Evolutionary conservation across 2,113 vertebrate species (phyloP), one percentile per base, ranked within the genome.

Genomic region (Hyaena hyaena): DNA sequence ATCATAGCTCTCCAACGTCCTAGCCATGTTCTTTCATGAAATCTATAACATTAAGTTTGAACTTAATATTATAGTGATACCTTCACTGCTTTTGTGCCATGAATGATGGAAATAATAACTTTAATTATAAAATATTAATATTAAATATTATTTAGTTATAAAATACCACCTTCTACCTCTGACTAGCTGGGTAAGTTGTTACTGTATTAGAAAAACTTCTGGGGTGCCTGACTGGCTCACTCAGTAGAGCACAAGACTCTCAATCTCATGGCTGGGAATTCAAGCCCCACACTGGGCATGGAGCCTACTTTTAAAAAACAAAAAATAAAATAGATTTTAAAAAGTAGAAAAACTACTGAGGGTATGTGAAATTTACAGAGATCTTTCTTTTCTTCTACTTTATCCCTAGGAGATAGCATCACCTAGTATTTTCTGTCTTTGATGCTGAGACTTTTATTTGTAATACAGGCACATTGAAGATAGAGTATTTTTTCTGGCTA

Each of bases 381-480:
- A 77, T 17, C 1, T n/a, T 96, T 69, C 10, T 24, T 96, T 71
- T 77, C 7, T 26, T 81, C 9, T 96, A 33, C 11, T 63, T 21
- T 73, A 16, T 55, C 19, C 48, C 31, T 89, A 90, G 74, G 35
- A 96, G 63, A 93, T 0, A 79, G 2, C 2, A 43, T 86, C 45
- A 33, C 55, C 63, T 79, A 39, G 90, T 91, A 93, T 82, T 96
- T 93, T 96, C 92, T 63, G 43, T 50, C 53, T 97, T 91, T 82
- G 53, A 31, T 95, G 55, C 28, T 63, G 87, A 65, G 17, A 77
- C 14, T 93, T 97, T 81, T 93, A 97, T 71, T 95, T 84, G n/a
- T 83, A 58, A 76, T 66, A 80, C 15, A 88, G 24, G 19, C 1
- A 87, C 48, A 58, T 58, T 77, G 77, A 45, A 53, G 33, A 79